Conservation (phyloP, 2,888 invertebrate species). For the Drosophila fungiperda region DNA sequence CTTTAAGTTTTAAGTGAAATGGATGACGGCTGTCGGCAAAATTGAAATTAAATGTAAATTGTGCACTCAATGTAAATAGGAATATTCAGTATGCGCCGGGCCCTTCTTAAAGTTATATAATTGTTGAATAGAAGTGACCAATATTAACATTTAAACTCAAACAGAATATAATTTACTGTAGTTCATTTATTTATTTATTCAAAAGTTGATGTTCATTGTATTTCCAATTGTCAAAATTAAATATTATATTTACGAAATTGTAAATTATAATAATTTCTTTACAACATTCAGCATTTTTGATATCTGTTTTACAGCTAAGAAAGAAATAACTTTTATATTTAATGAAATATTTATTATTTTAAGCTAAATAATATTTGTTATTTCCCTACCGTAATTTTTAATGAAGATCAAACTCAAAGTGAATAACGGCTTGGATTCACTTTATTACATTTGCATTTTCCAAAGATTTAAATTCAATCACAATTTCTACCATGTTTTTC, state of each 20-base stretch:
- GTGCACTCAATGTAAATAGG: conserved; percentile 6
- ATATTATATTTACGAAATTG: not conserved
- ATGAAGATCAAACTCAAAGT: not conserved
- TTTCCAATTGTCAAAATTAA: not conserved
- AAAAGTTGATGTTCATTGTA: not conserved
- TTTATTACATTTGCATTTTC: not conserved
- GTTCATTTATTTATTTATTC: not conserved
- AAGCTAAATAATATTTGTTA: not conserved
- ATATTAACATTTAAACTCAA: not conserved
- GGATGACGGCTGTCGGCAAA: conserved; percentile 22
- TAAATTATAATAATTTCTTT: not conserved
- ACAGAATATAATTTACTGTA: not conserved
- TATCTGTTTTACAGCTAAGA: not conserved
- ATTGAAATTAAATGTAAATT: conserved; percentile 57
- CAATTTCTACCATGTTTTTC: not conserved
- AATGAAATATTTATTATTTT: not conserved
- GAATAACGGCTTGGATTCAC: too few species aligned
- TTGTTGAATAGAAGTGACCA: not conserved
- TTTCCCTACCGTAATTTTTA: not conserved
- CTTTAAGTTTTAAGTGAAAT: conserved; percentile 40
- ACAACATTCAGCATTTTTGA: not conserved
- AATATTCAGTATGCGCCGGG: not conserved
- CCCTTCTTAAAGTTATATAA: not conserved
- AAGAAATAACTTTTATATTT: not conserved
- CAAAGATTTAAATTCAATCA: not conserved